A percentile compares a stretch with the other conserved stretches of the same genome.
These are phyloP conservation scores for Chloebia gouldiae DNA, from an alignment of 2,113 vertebrate genomes.

Conservation along the genomic window DNA sequence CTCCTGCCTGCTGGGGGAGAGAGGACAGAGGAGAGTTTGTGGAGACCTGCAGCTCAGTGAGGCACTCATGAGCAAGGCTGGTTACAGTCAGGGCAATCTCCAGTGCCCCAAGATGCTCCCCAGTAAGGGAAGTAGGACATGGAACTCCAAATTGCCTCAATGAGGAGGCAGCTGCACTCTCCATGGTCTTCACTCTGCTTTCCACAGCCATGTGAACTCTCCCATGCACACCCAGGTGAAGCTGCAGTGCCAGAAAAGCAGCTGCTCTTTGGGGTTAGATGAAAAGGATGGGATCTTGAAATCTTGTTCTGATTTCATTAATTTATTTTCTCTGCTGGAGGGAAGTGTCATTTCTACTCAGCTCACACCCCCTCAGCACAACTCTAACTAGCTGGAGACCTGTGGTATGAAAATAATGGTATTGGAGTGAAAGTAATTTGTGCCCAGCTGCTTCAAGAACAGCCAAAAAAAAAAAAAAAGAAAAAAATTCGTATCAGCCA, in stretches of 20 bases:
- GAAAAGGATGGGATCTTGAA: background rate
- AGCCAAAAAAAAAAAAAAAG: background rate
- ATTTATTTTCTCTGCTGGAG: background rate
- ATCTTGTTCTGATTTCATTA: background rate
- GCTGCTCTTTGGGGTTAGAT: background rate
- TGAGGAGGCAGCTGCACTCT: background rate
- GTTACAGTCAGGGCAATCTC: background rate
- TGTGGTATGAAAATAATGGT: background rate
- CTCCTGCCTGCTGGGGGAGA: background rate
- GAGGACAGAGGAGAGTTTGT: background rate
- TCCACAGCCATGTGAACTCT: background rate
- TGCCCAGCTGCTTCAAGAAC: background rate
- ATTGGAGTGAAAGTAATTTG: background rate
- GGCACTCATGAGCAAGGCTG: background rate
- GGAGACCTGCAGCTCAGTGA: background rate
- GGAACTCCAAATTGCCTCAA: background rate
- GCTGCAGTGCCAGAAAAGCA: background rate
- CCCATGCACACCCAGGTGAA: background rate
- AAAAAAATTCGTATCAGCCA: background rate
- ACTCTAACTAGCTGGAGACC: background rate
- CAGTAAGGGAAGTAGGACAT: background rate
- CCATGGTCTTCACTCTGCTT: background rate
- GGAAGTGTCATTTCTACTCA: background rate
- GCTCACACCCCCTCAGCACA: background rate
- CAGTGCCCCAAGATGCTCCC: background rate